phyloP scores from a whole-genome alignment of 2,888 invertebrate genomes.

The Branchipolynoe longqiensis region DNA sequence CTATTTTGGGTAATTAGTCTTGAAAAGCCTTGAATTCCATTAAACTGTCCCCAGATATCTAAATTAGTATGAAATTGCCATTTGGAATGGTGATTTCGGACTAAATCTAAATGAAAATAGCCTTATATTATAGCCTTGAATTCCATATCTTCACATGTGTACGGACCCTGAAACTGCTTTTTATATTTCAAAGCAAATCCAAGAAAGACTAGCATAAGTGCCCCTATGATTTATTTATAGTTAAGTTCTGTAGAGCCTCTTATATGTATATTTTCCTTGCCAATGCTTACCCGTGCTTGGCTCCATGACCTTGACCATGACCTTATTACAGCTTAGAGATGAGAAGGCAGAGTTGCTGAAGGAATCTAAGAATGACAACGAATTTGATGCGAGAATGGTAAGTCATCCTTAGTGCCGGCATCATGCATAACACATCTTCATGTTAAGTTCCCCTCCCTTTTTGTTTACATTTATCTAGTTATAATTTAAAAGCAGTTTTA shows the following conservation, averaged over 20 bases:
- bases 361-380: conserved; percentile 71
- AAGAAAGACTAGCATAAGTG: neutral
- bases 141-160: no score
- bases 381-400: conserved; percentile 72
- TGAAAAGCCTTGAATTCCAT: no score
- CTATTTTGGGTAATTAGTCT: no score
- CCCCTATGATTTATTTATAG: neutral
- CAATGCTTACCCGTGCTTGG: neutral
- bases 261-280: neutral
- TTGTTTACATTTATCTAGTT: neutral
- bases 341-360: conserved; percentile 72
- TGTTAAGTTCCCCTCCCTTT: neutral
- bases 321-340: conserved; percentile 71
- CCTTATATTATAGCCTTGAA: no score
- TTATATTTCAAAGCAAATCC: neutral
- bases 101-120: no score
- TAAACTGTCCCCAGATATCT: no score
- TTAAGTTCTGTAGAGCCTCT: neutral
- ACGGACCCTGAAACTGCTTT: neutral
- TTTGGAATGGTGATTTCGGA: no score
- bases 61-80: no score
- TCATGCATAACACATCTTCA: neutral
- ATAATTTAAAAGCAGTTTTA: no score
- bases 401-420: conserved; percentile 59
- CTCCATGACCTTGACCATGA: conserved; percentile 4